Percentiles rank a stretch among this genome's conserved stretches.
These are phyloP conservation scores for Eilema griseolum DNA, from an alignment of 2,888 invertebrate species.

Conservation along the genomic window DNA sequence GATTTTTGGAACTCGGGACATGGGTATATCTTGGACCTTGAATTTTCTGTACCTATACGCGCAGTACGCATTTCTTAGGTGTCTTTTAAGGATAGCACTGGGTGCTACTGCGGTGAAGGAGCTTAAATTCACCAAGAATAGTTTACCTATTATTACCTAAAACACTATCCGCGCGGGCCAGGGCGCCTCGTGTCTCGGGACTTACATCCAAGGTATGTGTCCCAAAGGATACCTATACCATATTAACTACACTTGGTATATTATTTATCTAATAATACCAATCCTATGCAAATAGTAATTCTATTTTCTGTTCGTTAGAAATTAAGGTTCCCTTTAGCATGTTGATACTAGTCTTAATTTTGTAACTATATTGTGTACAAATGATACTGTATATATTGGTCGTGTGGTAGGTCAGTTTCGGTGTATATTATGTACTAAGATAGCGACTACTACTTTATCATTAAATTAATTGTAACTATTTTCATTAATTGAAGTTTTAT, in stretches of 20 bases:
- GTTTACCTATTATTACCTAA: no score
- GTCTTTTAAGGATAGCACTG: no score
- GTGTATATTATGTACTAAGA: constrained; percentile 73
- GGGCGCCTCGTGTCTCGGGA: no score
- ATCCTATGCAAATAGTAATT: neutral
- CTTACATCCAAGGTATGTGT: no score
- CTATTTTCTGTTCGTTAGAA: constrained; percentile 13
- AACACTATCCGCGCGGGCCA: no score
- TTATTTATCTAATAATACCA: neutral
- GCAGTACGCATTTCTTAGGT: no score
- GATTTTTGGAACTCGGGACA: no score
- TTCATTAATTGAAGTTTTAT: constrained; percentile 70
- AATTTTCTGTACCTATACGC: no score
- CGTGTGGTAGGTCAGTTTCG: constrained; percentile 63
- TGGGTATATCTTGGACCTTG: no score
- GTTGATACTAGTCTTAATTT: constrained; percentile 55
- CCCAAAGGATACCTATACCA: neutral
- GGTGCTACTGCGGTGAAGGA: no score
- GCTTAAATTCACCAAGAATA: no score
- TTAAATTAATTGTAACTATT: constrained; percentile 84
- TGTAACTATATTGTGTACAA: constrained; percentile 65
- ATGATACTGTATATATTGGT: constrained; percentile 55
- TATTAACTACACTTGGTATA: neutral
- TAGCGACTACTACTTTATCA: constrained; percentile 69
- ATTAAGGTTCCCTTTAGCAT: constrained; percentile 32